Evolutionary conservation across 2,797 vertebrate species (phyloP), one percentile per base, ranked within the genome.

Genomic region (Thaleichthys pacificus): DNA sequence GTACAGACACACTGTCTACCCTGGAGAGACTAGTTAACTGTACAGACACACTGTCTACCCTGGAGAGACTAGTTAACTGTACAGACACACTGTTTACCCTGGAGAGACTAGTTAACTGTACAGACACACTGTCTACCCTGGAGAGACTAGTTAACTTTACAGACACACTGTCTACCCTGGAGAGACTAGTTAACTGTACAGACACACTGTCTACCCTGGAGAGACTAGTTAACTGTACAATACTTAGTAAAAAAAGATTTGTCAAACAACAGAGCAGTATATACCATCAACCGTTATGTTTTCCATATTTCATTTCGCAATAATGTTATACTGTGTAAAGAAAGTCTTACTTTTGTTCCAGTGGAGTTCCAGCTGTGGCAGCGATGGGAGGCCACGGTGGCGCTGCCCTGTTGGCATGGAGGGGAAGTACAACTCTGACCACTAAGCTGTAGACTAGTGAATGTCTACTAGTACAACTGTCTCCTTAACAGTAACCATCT

Each of bases 311-410:
- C 75, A 80, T 66, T 84, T 84, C 79, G 71, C 75, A 80, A 79
- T 86, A 85, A 81, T 79, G 79, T 89, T 85, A 81, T 66, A 81
- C 80, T 87, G 85, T 60, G n/a, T 60, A 8, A 9, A 9, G 80
- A 76, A 78, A 80, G 79, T 89, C 75, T 86, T 84, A 79, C 72
- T 80, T 87, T 86, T 77, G 79, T 84, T 77, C 83, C 89, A 89
- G 19, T 7, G 15, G 6, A 54, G 35, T 67, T 77, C 70, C 75
- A 78, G 51, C 19, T 82, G 81, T 78, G 80, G 81, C 72, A 86
- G 79, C 77, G 84, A 80, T 67, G 74, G 75, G 73, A 79, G 74
- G 75, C 70, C 80, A 77, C 77, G 85, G 84, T 83, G 73, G 77
- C 77, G 81, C 77, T 47, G 77, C 11, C 47, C 80, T 58, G 70